These are phyloP conservation scores for Catocala sponsa DNA, from an alignment of 2,888 invertebrate species.

Conservation along the genomic window DNA sequence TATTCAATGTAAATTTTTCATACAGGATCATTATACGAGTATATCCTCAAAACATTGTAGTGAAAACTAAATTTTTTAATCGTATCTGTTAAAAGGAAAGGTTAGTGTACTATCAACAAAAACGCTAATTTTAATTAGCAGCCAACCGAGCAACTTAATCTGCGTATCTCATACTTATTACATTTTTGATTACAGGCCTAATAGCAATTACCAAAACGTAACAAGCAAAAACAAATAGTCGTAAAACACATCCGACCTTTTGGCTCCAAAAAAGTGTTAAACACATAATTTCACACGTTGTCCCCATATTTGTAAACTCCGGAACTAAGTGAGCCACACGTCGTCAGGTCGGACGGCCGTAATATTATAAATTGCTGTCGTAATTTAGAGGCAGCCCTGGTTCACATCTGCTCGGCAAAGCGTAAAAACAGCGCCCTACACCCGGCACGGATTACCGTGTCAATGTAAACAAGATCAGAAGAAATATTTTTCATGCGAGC, in stretches of 20 bases:
- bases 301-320: slow-evolving; percentile 45
- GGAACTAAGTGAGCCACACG: slow-evolving; percentile 47
- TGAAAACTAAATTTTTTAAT: too few relatives aligned
- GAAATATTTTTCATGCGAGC: slow-evolving; percentile 78
- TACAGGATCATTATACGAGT: too few relatives aligned
- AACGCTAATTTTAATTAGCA: too few relatives aligned
- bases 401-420: slow-evolving; percentile 65
- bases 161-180: too few relatives aligned
- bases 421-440: slow-evolving; percentile 66
- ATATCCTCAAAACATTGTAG: too few relatives aligned
- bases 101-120: too few relatives aligned
- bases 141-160: too few relatives aligned
- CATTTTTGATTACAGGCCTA: too few relatives aligned
- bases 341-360: slow-evolving; percentile 41
- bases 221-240: slow-evolving; percentile 6
- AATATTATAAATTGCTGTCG: slow-evolving; percentile 50
- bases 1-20: too few relatives aligned
- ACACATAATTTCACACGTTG: slow-evolving; percentile 42
- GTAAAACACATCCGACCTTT: slow-evolving; percentile 7
- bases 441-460: slow-evolving; percentile 71
- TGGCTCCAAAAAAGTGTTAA: slow-evolving; percentile 30
- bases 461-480: slow-evolving; percentile 81
- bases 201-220: neutral
- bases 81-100: too few relatives aligned
- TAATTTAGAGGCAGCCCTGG: slow-evolving; percentile 55